Evolutionary conservation across 2,797 vertebrate species (phyloP), one percentile per base, ranked within the genome.

Genomic region (Perdix hodgsoniae): DNA sequence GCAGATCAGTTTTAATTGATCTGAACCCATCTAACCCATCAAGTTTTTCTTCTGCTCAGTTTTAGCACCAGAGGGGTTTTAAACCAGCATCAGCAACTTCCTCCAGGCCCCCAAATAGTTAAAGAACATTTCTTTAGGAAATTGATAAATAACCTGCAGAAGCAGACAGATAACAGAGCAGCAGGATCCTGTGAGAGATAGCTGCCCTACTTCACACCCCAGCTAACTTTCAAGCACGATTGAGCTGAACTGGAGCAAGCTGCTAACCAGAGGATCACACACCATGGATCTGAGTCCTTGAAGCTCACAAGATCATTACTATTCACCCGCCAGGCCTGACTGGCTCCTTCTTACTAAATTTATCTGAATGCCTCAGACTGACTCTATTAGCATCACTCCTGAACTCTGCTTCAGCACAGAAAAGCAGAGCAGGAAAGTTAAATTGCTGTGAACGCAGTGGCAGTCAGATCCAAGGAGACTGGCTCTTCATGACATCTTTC

Each of bases 321-420:
- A 93, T 85, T 90, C 84, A 96, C 61, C 93, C 2, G 0, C 67
- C 84, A 94, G 92, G 90, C 61, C 85, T 92, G 70, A 87, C 73
- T 90, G 86, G 54, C 85, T 95, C 83, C 74, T 94, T 92, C 0
- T 0, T 61, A 94, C 73, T 89, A 89, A 87, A 96, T 96, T 92
- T 95, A 94, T 95, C 94, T 83, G 82, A 95, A 63, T 73, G 76
- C 72, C 85, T 94, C 95, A 94, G 89, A 94, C 88, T 78, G 80
- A 93, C 78, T 96, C 91, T 94, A 90, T 96, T 96, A 96, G 87
- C 69, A 92, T 91, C 90, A 78, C 64, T 91, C 65, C 81, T 72
- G 88, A 94, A 83, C 85, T 90, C 71, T 78, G 64, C 50, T 90
- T 84, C 6, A 1, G 52, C 74, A 84, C 59, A 67, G 74, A 79